phyloP scores from a whole-genome alignment of 2,113 vertebrate genomes.

The Sorex fumeus region DNA sequence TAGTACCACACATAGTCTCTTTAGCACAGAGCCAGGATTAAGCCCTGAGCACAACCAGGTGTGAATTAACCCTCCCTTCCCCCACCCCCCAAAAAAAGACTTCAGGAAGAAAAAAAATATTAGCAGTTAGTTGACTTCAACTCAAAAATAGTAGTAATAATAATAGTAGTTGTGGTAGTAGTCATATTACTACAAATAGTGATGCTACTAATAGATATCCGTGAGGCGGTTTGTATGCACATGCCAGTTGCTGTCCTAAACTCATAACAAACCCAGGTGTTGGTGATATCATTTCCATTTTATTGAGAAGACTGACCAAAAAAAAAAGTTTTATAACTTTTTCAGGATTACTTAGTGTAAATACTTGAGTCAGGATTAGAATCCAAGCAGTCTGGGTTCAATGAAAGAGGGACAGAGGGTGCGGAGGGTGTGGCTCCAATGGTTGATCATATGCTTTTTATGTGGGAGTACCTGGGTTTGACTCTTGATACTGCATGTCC shows the following conservation, averaged over 20 bases:
- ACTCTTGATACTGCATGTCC: no score
- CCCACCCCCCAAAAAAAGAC: no score
- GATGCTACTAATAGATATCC: no score
- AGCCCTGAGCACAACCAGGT: no score
- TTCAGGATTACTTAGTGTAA: background rate
- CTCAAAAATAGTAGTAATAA: background rate
- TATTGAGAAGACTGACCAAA: background rate
- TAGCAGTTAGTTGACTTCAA: background rate
- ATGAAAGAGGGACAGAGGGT: background rate
- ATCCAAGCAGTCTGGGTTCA: background rate
- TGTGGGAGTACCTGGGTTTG: no score
- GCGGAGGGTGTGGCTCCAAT: background rate
- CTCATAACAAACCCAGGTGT: background rate
- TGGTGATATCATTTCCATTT: constrained; percentile 8
- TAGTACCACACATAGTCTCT: no score
- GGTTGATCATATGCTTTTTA: background rate
- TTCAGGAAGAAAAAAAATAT: background rate
- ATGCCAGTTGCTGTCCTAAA: constrained; percentile 29
- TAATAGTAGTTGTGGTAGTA: no score
- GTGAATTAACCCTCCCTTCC: no score
- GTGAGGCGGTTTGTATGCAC: background rate
- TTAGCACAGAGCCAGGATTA: no score
- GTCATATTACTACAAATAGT: no score
- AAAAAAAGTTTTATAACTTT: background rate
- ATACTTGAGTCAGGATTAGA: background rate